These are phyloP conservation scores for Synchiropus splendidus DNA, from an alignment of 2,113 vertebrate genomes.

Conservation along the genomic window DNA sequence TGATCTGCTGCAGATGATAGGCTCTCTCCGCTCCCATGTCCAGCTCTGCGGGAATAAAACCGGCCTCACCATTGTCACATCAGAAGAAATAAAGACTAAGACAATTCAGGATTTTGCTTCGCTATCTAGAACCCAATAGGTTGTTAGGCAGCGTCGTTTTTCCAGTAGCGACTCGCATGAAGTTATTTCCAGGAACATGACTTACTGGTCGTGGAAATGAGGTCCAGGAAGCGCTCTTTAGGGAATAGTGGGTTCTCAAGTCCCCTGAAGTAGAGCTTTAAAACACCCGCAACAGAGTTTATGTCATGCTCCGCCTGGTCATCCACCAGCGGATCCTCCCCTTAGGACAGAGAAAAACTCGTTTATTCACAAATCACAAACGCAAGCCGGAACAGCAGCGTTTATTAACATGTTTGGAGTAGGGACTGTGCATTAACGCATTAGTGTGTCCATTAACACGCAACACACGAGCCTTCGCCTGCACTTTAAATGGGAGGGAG, in stretches of 20 bases:
- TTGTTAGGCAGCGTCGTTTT: too few relatives aligned
- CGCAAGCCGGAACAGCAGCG: background rate
- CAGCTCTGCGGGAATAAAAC: slow-evolving; percentile 69
- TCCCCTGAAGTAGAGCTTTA: slow-evolving; percentile 97
- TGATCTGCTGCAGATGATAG: slow-evolving; percentile 89
- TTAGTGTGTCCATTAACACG: slow-evolving; percentile 20
- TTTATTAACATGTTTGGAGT: slow-evolving; percentile 12
- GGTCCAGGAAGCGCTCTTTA: slow-evolving; percentile 92
- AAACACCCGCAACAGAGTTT: slow-evolving; percentile 93
- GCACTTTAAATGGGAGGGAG: slow-evolving; percentile 35
- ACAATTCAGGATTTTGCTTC: too few relatives aligned
- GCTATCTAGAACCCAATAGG: too few relatives aligned
- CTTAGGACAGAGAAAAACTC: slow-evolving; percentile 52
- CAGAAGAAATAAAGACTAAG: too few relatives aligned
- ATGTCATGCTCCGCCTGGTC: slow-evolving; percentile 92
- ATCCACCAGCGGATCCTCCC: slow-evolving; percentile 92
- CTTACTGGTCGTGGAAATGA: slow-evolving; percentile 97
- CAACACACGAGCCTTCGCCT: slow-evolving; percentile 12
- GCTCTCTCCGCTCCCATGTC: slow-evolving; percentile 83
- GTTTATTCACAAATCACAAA: slow-evolving; percentile 8
- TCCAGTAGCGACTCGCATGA: too few relatives aligned
- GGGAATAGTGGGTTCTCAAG: slow-evolving; percentile 96
- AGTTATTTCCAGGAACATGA: slow-evolving; percentile 28
- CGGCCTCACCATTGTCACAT: too few relatives aligned
- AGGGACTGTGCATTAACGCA: slow-evolving; percentile 11